Evolutionary conservation across 2,888 invertebrate genomes (phyloP), one percentile per base, ranked within the genome.

Genomic region (Alviniconcha strummeri): DNA sequence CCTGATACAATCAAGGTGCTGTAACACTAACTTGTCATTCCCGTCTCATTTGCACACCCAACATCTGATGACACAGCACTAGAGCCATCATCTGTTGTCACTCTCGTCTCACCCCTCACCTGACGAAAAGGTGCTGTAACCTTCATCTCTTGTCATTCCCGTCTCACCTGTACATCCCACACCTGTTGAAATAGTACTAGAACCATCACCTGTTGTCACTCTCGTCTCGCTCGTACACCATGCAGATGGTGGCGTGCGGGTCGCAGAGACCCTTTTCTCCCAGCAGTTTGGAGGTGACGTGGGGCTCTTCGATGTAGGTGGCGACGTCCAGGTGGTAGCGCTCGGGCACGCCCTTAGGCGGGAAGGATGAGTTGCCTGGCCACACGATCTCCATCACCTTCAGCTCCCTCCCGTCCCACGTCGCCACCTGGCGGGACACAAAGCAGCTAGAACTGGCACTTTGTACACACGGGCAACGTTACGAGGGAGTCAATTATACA

Each of bases 321-420:
- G 98, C 97, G 88, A 95, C 93, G 87, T 97, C 97, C 94, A 99
- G 96, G 94, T 98, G 97, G 94, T 99, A 99, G 94, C 98, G 99
- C 94, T 99, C 98, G 0, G 99, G 99, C 36, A 98, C 98, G 67
- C 99, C 99, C 93, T 98, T 98, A 0, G 99, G 99, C 9, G 99
- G 99, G 56, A 97, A 98, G 92, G 98, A 97, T 85, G 97, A 96
- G 89, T 97, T 97, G 7, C 99, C 99, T 0, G 99, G 99, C 99
- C 99, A 99, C 55, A 98, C 98, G 89, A 99, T 98, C 93, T 98
- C 99, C 93, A 98, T 97, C 93, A 99, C 98, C 91, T 97, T 97
- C 75, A 99, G 95, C 11, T 93, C 93, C 77, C 96, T 96, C 91
- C 97, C 97, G 55, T 89, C 85, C 98, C 98, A 98, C 8, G 97